Evolutionary conservation across 2,888 invertebrate species (phyloP), one percentile per base, ranked within the genome.

Genomic region (Poecilobothrus nobilitatus): DNA sequence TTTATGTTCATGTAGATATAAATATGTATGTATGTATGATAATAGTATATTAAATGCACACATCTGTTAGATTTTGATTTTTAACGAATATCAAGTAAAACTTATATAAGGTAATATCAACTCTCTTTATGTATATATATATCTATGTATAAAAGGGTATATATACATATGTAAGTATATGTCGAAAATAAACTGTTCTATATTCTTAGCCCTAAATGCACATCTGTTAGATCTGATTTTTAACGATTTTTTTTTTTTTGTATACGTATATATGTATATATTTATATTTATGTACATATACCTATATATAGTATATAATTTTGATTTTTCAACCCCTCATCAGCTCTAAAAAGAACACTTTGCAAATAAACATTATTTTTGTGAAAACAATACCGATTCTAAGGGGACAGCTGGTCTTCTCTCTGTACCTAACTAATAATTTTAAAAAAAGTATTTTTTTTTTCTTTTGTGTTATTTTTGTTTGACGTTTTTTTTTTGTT

Each of bases 61-160:
- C 53, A 53, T 53, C 53, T 53, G 53, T 53, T 53, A 53, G 53
- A 53, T 53, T 53, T 53, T 53, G 53, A 53, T 53, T 53, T 53
- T 53, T 53, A 53, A 53, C 53, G 53, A 53, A 53, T 18, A 53
- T 53, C 18, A 37, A 53, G 53, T 53, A 53, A 53, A 53, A 41
- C 9, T 15, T 41, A 8, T 15, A 44, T 53, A 15, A 53, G 53
- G 53, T 53, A 53, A 27, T 4, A 2, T 27, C 27, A 27, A 27
- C 27, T 27, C 27, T 27, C 2, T 27, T 4, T 27, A 27, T 4
- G 5, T 27, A 27, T 27, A 15, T 27, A 8, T 41, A 41, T 41
- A 12, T 41, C 4, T 41, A 41, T 12, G 5, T 37, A 53, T 53
- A n/a, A 15, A 53, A 18, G 18, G 7, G 3, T 53, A n/a, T 53